Evolutionary conservation across 2,797 vertebrate species (phyloP), one percentile per base, ranked within the genome.

Genomic region (Lagocephalus sceleratus): DNA sequence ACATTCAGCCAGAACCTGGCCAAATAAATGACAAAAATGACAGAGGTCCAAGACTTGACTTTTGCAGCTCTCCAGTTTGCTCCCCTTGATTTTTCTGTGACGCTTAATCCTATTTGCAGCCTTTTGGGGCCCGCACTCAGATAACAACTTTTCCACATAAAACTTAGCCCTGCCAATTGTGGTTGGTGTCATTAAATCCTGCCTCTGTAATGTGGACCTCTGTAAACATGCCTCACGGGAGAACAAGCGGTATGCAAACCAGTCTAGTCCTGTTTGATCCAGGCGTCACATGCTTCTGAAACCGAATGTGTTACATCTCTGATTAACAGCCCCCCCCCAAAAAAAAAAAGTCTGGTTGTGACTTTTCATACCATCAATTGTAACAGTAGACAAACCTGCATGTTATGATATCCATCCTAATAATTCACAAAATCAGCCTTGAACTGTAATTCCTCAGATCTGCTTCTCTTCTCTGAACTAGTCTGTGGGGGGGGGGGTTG

Each of bases 381-480:
- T 71, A 66, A 72, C 49, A 35, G 16, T 8, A 6, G 7, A 59
- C 43, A 60, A 26, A 61, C 54, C 58, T 74, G 77, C 82, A 80
- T 82, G 75, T 45, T 47, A 0, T 63, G 29, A 54, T 51, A 63
- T 17, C 68, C 61, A 70, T 71, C 52, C 32, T 48, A 8, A 50
- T 75, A 53, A 66, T 73, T 41, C 20, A 60, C 59, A 51, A 32
- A 32, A 32, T 14, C 32, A 14, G 11, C 32, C 32, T 4, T 35
- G 32, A 35, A 14, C 32, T 14, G 32, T 35, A 35, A 35, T 14
- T 35, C 32, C 32, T 35, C 12, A 35, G 12, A 35, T 14, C 2
- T 10, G 11, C 32, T 35, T 35, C 32, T 35, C 14, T 14, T 35
- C 11, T 35, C 3, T 14, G 9, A 35, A 14, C 11, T 14, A 5